A percentile compares a stretch with the other conserved stretches of the same genome.
Conservation (phyloP, 2,888 invertebrate species). For the Euzetes globulus region DNA sequence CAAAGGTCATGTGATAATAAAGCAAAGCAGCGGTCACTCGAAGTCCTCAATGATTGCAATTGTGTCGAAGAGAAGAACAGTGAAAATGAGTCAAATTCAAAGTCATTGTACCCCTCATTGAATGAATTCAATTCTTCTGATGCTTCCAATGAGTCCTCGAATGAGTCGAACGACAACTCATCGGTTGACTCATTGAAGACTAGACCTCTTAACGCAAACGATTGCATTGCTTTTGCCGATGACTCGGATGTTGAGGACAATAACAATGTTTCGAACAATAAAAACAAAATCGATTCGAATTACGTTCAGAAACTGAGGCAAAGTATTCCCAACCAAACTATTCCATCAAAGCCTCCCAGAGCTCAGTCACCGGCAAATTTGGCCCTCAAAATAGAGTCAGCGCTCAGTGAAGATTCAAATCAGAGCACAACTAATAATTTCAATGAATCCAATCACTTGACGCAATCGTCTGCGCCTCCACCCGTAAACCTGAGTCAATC, state of each 20-base stretch:
- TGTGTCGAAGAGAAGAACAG: background rate
- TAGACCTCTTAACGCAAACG: background rate
- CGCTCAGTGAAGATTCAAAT: background rate
- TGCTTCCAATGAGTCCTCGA: background rate
- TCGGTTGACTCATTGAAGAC: background rate
- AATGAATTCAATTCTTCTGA: background rate
- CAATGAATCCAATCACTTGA: background rate
- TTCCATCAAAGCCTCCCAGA: slow-evolving; percentile 21
- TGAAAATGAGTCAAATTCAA: background rate
- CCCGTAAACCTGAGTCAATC: background rate
- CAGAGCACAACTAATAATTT: background rate
- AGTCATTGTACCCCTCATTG: slow-evolving; percentile 11
- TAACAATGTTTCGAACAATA: slow-evolving; percentile 9
- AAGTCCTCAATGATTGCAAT: background rate
- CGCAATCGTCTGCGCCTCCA: background rate
- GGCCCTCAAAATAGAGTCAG: background rate
- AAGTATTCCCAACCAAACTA: background rate
- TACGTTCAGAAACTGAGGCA: background rate
- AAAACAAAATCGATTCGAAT: slow-evolving; percentile 1
- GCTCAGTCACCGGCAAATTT: slow-evolving; percentile 5
- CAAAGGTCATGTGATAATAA: slow-evolving; percentile 25
- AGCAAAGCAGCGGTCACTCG: slow-evolving; percentile 19
- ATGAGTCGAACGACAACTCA: background rate
- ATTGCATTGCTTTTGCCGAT: slow-evolving; percentile 37
- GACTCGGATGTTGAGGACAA: slow-evolving; percentile 37